Base-by-base conservation (phyloP, 2,797 vertebrate genomes). In the Neoniphon sammara region DNA sequence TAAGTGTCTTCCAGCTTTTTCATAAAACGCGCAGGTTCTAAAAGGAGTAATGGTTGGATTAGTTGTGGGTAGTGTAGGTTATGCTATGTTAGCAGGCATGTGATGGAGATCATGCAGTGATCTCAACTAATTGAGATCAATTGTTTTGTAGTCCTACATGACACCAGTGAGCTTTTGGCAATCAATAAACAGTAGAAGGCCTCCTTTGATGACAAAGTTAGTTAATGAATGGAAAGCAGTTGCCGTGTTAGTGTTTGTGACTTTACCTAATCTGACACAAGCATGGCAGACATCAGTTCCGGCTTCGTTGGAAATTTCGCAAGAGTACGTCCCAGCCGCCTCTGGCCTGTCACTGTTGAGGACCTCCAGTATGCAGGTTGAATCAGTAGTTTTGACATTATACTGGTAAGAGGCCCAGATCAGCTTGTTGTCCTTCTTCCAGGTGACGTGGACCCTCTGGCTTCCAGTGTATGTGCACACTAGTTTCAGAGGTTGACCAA, bases 341-440 rank as follows among this genome's bases (percentile, higher is more conserved):
- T 93, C 91, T 27, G 91, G 94, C 11, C 92, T 90, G 88, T 88
- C 90, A 56, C 94, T 95, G 78, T 91, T 94, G 68, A 96, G 88
- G 78, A 91, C 94, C 82, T 97, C 96, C 84, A 98, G 90, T 67
- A 95, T 89, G 85, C 95, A 96, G 61, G 74, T 52, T 1, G 87
- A 89, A 11, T 84, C 83, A 1, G 83, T 87, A 0, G 89, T 85
- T 76, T 42, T 88, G 18, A 92, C 88, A 23, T 89, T 92, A 27
- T 92, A 91, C 83, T 87, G 73, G 55, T 92, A 91, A 4, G 89
- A 93, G 0, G 96, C 95, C 87, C 95, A 95, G 52, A 98, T 95
- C 74, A 96, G 94, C 71, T 95, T 96, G 66, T 94, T 92, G 50
- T 97, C 95, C 89, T 97, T 98, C 68, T 93, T 95, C 96, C 97